Base-by-base conservation (phyloP, 2,113 vertebrate species). In the Gnathonemus longibarbis region DNA sequence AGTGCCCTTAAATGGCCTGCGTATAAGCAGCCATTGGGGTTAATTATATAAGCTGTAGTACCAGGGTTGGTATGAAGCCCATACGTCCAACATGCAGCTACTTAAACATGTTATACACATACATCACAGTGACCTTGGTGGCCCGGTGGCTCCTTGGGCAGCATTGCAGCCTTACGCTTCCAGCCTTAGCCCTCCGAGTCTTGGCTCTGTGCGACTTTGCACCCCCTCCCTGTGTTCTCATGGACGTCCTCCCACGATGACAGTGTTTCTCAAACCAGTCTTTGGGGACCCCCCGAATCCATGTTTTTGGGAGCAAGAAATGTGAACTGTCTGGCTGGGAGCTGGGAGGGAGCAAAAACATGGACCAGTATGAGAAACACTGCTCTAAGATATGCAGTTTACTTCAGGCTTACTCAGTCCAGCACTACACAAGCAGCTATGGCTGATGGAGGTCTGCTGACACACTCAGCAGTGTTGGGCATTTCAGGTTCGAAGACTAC, bases 1-100 rank as follows among this genome's bases (percentile, higher is more conserved):
- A 77, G 11, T 77, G 11, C 70, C 88, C 90, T 93, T 92, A 93
- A 94, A 94, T 93, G 92, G 70, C 66, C 90, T 77, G 42, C 62
- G 77, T 90, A 85, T 87, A 48, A 62, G n/a, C 84, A 39, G 45
- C 31, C 58, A n/a, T 46, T 9, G 31, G 42, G 19, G 8, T 84
- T 84, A 84, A 84, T 42, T 45, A 46, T 24, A 24, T 84, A 3
- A 45, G n/a, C 77, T 31, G 9, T 27, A 74, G 31, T 77, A 39
- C 4, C 31, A 2, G 11, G 66, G 27, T 35, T 35, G 66, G 10
- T 74, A 2, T 62, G 56, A 62, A n/a, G 19, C 52, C 19, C 52
- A 5, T 56, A 15, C 2, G 8, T 66, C 58, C 58, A 66, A 66
- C 56, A 9, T 2, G 1, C 24, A 66, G n/a, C 9, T 66, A 27